A percentile compares a stretch with the other conserved stretches of the same genome.
phyloP scores from a whole-genome alignment of 1,140 invertebrate genomes.

The Grapholita molesta region DNA sequence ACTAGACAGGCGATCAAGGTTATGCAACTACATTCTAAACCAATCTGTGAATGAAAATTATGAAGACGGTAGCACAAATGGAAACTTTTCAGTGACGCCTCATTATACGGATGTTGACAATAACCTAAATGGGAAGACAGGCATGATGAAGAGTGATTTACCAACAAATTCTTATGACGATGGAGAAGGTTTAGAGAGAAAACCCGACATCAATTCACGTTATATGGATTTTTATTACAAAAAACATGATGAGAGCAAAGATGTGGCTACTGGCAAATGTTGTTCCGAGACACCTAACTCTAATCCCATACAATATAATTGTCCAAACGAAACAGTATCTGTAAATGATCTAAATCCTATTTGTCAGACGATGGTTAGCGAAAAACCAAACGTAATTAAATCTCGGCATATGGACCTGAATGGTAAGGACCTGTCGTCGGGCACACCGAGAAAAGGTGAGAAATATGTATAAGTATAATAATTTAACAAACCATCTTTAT shows the following conservation, averaged over 20 bases:
- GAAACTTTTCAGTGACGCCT: neutral
- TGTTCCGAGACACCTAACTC: neutral
- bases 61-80: neutral
- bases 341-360: neutral
- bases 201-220: neutral
- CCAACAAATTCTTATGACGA: neutral
- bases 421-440: neutral
- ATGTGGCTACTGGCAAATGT: neutral
- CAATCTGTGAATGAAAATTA: neutral
- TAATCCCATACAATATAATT: neutral
- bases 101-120: neutral
- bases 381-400: neutral
- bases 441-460: neutral
- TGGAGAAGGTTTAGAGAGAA: neutral
- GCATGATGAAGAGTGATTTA: neutral
- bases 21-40: neutral
- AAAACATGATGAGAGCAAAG: neutral
- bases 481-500: no score
- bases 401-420: neutral
- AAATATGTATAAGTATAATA: no score
- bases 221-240: conserved; percentile 4
- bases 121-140: neutral
- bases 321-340: neutral
- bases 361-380: neutral
- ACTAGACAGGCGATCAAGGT: neutral